Conservation (phyloP, 2,888 invertebrate species). For the Tanytarsus gracilentus region DNA sequence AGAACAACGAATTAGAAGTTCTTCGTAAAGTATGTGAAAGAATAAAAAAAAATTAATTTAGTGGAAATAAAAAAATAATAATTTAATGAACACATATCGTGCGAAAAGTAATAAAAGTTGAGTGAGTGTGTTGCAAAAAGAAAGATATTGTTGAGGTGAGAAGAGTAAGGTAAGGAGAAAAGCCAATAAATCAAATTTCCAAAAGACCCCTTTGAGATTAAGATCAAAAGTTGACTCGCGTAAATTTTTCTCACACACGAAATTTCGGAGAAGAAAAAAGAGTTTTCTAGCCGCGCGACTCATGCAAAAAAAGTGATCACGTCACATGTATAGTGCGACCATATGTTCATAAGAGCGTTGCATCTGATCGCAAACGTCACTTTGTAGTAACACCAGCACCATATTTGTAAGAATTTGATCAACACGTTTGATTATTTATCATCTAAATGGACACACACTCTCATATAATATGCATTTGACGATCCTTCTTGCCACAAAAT, state of each 20-base stretch:
- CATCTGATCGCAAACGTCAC: conserved; percentile 24
- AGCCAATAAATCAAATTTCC: conserved; percentile 8
- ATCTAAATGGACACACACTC: conserved; percentile 1
- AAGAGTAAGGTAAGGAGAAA: background rate
- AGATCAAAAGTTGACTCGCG: background rate
- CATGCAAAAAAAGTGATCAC: conserved; percentile 14
- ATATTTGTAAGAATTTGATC: conserved; percentile 24
- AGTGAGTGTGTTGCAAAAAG: background rate
- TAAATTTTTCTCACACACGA: conserved; percentile 6
- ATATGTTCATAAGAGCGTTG: conserved; percentile 15
- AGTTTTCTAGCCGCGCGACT: too few species aligned
- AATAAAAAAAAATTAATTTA: background rate
- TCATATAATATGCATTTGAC: background rate
- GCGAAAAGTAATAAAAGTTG: background rate
- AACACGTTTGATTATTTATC: conserved; percentile 12
- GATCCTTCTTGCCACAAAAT: conserved; percentile 15
- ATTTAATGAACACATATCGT: conserved; percentile 12
- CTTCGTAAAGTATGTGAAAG: background rate
- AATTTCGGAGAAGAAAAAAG: background rate
- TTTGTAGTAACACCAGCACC: conserved; percentile 13
- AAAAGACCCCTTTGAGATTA: conserved; percentile 3
- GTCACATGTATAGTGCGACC: conserved; percentile 23
- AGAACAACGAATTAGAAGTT: background rate
- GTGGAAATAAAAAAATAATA: too few species aligned
- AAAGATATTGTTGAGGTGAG: background rate